phyloP scores from a whole-genome alignment of 2,797 vertebrate genomes.

The Pangasius larnaudii region DNA sequence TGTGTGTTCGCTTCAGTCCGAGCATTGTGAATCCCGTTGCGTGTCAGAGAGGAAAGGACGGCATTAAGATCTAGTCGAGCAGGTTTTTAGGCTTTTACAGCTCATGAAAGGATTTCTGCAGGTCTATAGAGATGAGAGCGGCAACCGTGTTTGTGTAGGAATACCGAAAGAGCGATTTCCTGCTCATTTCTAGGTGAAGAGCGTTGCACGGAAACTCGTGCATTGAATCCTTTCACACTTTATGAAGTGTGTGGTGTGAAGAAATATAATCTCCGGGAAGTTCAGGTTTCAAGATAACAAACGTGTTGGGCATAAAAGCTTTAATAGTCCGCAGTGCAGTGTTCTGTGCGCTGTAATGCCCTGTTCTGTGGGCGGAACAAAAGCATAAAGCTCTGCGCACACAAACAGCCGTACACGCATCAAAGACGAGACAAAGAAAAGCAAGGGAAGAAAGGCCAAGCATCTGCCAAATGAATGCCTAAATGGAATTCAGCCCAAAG shows the following conservation, averaged over 20 bases:
- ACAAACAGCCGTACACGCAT: background rate
- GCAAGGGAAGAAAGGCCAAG: constrained; percentile 8
- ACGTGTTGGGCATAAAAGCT: background rate
- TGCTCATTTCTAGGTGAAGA: background rate
- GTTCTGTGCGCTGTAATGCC: background rate
- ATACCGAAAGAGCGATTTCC: constrained; percentile 20
- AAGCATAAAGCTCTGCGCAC: background rate
- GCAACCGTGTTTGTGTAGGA: constrained; percentile 4
- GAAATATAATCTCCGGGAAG: background rate
- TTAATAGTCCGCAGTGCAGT: background rate
- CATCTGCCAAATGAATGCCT: constrained; percentile 4
- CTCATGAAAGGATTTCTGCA: constrained; percentile 34
- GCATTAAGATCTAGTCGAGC: constrained; percentile 63
- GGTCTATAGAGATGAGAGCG: constrained; percentile 18
- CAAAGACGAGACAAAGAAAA: constrained; percentile 30
- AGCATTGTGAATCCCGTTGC: constrained; percentile 25
- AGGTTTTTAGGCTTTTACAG: constrained; percentile 56
- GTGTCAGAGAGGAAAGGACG: background rate
- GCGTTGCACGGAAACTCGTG: background rate
- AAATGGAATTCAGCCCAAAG: constrained; percentile 18
- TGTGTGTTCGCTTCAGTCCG: background rate
- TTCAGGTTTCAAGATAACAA: constrained; percentile 7
- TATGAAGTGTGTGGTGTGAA: background rate
- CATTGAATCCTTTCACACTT: background rate
- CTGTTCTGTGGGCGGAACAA: background rate